These are phyloP conservation scores for Pachydiplax longipennis DNA, from an alignment of 2,888 invertebrate species.

Conservation along the genomic window DNA sequence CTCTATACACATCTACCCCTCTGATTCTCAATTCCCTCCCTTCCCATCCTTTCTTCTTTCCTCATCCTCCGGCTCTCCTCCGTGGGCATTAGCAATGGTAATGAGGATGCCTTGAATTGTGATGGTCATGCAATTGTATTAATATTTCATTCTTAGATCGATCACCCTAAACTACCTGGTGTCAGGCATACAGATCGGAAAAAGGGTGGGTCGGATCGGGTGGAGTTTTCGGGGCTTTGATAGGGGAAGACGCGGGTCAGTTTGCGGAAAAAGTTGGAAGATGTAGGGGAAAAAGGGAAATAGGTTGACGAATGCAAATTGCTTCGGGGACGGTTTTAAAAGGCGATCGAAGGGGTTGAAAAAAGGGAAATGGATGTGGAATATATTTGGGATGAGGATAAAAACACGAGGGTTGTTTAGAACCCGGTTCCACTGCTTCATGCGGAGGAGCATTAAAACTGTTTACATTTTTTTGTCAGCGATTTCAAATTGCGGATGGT, in stretches of 20 bases:
- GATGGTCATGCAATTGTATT: conserved; percentile 48
- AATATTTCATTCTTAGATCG: conserved; percentile 48
- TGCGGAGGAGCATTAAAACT: too few species aligned
- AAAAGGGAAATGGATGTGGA: neutral
- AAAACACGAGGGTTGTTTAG: too few species aligned
- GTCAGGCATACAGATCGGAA: conserved; percentile 10
- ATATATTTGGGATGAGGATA: neutral
- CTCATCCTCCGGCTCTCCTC: conserved; percentile 2
- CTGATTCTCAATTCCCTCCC: neutral
- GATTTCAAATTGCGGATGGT: too few species aligned
- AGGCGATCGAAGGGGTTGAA: neutral
- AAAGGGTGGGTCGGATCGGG: neutral
- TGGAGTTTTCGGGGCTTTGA: neutral
- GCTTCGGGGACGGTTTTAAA: neutral
- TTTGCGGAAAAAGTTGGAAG: conserved; percentile 45
- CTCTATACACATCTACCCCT: neutral
- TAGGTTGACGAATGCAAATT: neutral
- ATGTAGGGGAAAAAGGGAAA: conserved; percentile 39
- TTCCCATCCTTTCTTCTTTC: neutral
- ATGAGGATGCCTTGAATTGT: conserved; percentile 49
- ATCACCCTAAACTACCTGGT: conserved; percentile 21
- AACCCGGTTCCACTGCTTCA: too few species aligned
- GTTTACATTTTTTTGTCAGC: too few species aligned
- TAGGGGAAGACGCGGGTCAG: conserved; percentile 15
- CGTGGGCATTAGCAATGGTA: conserved; percentile 52